Conservation (phyloP, 2,113 vertebrate genomes). For the Leucosticte australis region DNA sequence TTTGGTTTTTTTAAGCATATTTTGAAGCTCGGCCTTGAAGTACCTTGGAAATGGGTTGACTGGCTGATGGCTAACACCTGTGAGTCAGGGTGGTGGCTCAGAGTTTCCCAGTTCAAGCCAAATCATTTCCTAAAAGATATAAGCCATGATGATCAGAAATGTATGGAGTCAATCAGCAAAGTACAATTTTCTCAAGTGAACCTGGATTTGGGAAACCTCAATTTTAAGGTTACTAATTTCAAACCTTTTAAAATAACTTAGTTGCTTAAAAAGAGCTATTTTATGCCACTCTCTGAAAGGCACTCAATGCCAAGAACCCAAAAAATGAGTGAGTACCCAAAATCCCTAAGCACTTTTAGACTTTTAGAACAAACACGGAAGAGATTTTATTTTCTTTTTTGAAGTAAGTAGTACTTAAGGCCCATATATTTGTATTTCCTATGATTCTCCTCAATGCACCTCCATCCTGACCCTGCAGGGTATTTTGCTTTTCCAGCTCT, state of each 20-base stretch:
- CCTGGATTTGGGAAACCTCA: background rate
- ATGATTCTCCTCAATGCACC: background rate
- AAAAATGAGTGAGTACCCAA: background rate
- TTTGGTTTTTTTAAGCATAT: background rate
- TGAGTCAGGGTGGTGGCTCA: background rate
- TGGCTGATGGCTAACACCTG: background rate
- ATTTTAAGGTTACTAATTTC: background rate
- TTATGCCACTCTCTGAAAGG: background rate
- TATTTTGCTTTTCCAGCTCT: background rate
- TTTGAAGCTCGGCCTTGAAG: background rate
- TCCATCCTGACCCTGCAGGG: background rate
- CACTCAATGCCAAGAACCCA: background rate
- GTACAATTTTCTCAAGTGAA: background rate
- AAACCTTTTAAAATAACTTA: background rate
- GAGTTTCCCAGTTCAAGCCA: background rate
- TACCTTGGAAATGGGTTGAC: background rate
- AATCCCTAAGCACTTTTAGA: background rate
- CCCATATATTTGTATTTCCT: background rate
- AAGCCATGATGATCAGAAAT: background rate
- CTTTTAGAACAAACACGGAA: fast-evolving
- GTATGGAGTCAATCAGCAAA: background rate
- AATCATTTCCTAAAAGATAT: background rate
- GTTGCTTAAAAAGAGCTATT: background rate
- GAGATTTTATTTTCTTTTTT: background rate
- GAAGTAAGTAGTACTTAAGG: background rate